A percentile compares a stretch with the other conserved stretches of the same genome.
phyloP scores from a whole-genome alignment of 2,888 invertebrate species.

The Polietes domitor region DNA sequence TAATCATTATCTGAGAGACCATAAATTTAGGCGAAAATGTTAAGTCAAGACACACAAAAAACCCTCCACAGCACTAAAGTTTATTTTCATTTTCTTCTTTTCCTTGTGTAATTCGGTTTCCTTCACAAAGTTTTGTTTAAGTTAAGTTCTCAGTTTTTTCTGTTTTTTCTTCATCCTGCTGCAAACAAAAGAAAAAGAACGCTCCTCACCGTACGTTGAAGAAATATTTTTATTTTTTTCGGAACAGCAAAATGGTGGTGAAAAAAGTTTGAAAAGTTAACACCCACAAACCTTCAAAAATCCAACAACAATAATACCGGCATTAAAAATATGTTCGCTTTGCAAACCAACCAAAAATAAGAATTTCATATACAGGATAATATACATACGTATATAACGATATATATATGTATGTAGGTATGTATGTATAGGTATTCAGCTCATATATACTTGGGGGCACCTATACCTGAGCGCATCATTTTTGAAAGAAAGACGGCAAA shows the following conservation, averaged over 20 bases:
- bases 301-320: conserved; percentile 40
- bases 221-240: background rate
- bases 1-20: conserved; percentile 67
- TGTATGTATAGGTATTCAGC: background rate
- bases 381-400: background rate
- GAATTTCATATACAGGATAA: conserved; percentile 45
- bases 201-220: conserved; percentile 29
- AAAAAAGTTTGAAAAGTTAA: conserved; percentile 66
- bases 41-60: conserved; percentile 44
- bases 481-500: conserved; percentile 29
- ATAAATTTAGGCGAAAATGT: conserved; percentile 65
- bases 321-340: conserved; percentile 45
- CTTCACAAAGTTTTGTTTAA: conserved; percentile 38
- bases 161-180: conserved; percentile 42
- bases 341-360: conserved; percentile 59
- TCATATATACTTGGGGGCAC: background rate
- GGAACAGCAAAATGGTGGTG: conserved; percentile 27
- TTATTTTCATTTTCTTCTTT: conserved; percentile 8
- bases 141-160: conserved; percentile 22
- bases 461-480: conserved; percentile 62
- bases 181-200: conserved; percentile 32
- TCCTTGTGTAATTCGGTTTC: conserved; percentile 52
- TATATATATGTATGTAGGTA: background rate
- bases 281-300: conserved; percentile 66
- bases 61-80: conserved; percentile 28